Evolutionary conservation across 2,888 invertebrate genomes (phyloP).

Genomic region (Cephus pygmeus): DNA sequence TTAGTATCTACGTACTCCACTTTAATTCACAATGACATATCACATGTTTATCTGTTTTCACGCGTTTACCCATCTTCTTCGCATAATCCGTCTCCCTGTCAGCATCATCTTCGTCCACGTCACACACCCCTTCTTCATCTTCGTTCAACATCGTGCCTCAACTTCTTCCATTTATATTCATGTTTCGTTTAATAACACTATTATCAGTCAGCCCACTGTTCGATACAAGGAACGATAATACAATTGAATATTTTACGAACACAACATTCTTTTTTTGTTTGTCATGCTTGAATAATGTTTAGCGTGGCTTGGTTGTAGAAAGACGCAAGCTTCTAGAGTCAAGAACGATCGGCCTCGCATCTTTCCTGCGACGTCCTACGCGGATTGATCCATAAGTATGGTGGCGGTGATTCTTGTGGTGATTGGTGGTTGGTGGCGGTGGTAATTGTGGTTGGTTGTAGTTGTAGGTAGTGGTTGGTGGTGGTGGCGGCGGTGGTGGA

Average conservation of each 20-base stretch:
- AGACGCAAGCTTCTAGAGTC: conserved; percentile 46
- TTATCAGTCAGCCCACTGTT: conserved; percentile 62
- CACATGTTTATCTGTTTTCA: conserved; percentile 58
- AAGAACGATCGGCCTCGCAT: conserved; percentile 38
- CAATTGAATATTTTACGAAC: conserved; percentile 64
- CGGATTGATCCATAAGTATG: conserved; percentile 68
- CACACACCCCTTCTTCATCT: conserved; percentile 32
- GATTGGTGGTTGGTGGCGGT: conserved; percentile 63
- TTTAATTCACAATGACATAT: conserved; percentile 63
- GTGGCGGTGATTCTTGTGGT: conserved; percentile 30
- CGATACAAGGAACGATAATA: conserved; percentile 66
- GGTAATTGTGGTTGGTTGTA: conserved; percentile 68
- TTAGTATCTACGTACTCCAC: conserved; percentile 46
- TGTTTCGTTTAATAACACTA: conserved; percentile 12
- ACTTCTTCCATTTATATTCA: neutral
- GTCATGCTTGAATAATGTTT: conserved; percentile 50
- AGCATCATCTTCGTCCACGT: conserved; percentile 13
- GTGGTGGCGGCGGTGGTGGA: conserved; percentile 54
- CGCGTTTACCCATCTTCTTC: conserved; percentile 10
- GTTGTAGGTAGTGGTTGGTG: conserved; percentile 70
- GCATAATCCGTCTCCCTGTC: conserved; percentile 20
- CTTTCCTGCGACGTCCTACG: conserved; percentile 58
- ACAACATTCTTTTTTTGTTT: conserved; percentile 53
- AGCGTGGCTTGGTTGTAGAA: conserved; percentile 23
- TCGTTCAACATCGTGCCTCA: conserved; percentile 39